Base-by-base conservation (phyloP, 92 coral and sea anemone species). In the Micromussa lordhowensis region DNA sequence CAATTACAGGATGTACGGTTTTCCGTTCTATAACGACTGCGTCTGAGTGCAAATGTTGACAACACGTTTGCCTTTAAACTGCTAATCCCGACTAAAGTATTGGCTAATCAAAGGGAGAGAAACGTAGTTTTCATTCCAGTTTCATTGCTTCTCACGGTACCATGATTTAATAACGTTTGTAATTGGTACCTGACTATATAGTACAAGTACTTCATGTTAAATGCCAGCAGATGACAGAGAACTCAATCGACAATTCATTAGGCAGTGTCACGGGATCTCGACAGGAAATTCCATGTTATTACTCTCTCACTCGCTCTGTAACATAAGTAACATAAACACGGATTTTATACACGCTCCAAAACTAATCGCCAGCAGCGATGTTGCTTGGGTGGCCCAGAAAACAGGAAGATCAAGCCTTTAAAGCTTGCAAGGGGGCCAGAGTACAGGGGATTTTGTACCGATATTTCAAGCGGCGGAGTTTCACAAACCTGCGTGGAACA, bases 231-330 rank as follows among this genome's bases (percentile, higher is more conserved):
- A 82, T 48, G 85, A 82, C 58, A 82, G 78, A 73, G 51, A 38
- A 32, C 5, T 14, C 35, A 71, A 71, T 71, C 29, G 13, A 63
- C 76, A 44, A 64, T 40, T 63, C 85, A 40, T 63, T 68, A 68
- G 11, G n/a, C 75, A 40, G 24, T 19, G 38, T 44, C 85, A 38
- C 58, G 58, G 24, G 85, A 22, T 17, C n/a, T 14, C 68, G 85
- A 66, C 85, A 36, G 85, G 85, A 82, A 82, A 48, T 40, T 64
- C 75, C 24, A 4, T 82, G 85, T 82, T 82, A 66, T 44, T 64
- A 8, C 38, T 68, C 13, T 44, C 51, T 44, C 12, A 10, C 71
- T 26, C 59, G 36, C 28, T 58, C 15, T 15, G 75, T 58, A 66
- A 82, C 55, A 54, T 32, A 69, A 69, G 51, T 44, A 44, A 44